Evolutionary conservation across 2,888 invertebrate species (phyloP), one percentile per base, ranked within the genome.

Genomic region (Fissipunctia ypsillon): DNA sequence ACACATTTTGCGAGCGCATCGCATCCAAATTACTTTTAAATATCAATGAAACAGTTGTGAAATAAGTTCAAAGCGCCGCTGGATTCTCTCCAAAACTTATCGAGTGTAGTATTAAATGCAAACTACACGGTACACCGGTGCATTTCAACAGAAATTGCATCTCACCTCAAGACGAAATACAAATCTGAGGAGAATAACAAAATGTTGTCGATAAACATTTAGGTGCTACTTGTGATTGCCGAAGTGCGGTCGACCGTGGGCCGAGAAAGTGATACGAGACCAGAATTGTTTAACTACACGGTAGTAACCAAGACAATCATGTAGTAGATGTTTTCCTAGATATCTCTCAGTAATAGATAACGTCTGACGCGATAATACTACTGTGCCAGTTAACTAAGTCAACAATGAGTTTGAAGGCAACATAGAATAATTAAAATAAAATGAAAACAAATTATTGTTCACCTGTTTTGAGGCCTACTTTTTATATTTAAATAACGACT

Each of bases 251-350:
- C 77, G 87, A 85, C 91, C 92, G 91, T 91, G 91, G 89, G 86
- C 28, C 68, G 94, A 80, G 95, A 95, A 95, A 95, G 95, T 93
- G 81, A 89, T 87, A 93, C 94, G 93, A 88, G 92, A 78, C 72
- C 69, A 73, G 93, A 90, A 93, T 94, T 84, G 66, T 80, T 76
- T 78, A 65, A 76, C 52, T 68, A 50, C 57, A 63, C 41, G 9
- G 60, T 73, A 76, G 78, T 73, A 77, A 82, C 66, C 50, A 52
- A 85, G 48, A 70, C 74, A 73, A 73, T 65, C 63, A 65, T 65
- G 10, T 14, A 43, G 25, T 41, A 77, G 78, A 80, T 76, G 67
- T 75, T 77, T 83, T 76, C 84, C 63, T 41, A 84, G 80, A 84
- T 84, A 77, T 70, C 60, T 73, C 68, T 78, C 31, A 19, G 60